Evolutionary conservation across 1,140 invertebrate genomes (phyloP), one percentile per base, ranked within the genome.

Genomic region (Drosophila mojavensis): DNA sequence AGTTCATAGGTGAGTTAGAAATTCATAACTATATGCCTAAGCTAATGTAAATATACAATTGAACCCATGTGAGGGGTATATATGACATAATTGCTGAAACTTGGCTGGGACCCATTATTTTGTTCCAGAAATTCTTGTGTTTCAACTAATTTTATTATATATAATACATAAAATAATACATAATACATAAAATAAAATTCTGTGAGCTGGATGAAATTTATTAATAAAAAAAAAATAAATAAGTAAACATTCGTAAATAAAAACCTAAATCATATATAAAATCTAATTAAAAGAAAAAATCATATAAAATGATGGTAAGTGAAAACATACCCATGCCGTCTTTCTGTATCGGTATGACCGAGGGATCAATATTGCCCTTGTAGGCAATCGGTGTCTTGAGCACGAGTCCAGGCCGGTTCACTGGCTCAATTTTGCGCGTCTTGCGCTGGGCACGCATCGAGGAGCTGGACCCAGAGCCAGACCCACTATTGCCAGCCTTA

Each of bases 381-480:
- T 96, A 97, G 39, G 96, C 96, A 79, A 96, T 96, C 48, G 96
- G 96, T 62, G 96, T 96, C 92, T 96, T 96, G 41, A 97, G 91
- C 75, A 96, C 95, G 50, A 97, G 92, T 45, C 95, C 95, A 69
- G 96, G 96, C 92, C 96, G 95, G 86, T 96, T 95, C 26, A 96
- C 94, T 13, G 95, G 95, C 91, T 95, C 96, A 75, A 96, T 96
- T 93, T 96, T 96, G 53, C 90, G 90, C 4, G 91, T 91, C 64
- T 92, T 92, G 68, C 90, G 91, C 51, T 89, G 93, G 5, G 81
- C 58, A 17, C 91, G 91, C 55, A 89, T 33, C n/a, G 83, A 58
- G 20, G 74, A 48, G n/a, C 56, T 63, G 39, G 70, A 56, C 48
- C 67, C 70, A 48, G 62, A 62, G 56, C 66, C 39, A 41, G 50